A percentile compares a stretch with the other conserved stretches of the same genome.
Evolutionary conservation across 2,888 invertebrate species (phyloP).

Genomic region (Choreutis nemorana): DNA sequence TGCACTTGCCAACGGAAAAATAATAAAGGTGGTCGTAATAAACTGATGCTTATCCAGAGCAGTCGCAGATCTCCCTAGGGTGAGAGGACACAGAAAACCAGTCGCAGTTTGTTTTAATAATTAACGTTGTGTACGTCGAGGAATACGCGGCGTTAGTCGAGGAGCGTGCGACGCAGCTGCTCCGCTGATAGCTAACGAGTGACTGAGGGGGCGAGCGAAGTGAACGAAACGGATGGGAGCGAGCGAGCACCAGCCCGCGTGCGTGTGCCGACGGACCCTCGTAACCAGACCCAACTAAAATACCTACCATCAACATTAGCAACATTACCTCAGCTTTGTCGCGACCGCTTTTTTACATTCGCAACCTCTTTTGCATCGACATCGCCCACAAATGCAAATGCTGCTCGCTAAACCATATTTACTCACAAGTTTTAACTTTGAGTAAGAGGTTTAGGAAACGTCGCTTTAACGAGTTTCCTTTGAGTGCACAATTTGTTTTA

Average conservation of each 20-base stretch:
- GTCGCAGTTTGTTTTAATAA: slow-evolving; percentile 34
- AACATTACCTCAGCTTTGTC: too few species aligned
- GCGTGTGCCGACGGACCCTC: slow-evolving; percentile 14
- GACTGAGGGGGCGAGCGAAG: slow-evolving; percentile 38
- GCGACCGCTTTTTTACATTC: too few species aligned
- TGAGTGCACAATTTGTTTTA: too few species aligned
- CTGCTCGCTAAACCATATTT: too few species aligned
- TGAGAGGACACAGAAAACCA: slow-evolving; percentile 29
- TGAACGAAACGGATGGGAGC: slow-evolving; percentile 32
- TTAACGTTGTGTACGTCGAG: slow-evolving; percentile 34
- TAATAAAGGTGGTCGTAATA: slow-evolving; percentile 29
- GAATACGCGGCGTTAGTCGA: slow-evolving; percentile 29
- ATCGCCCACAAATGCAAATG: too few species aligned
- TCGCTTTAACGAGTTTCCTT: too few species aligned
- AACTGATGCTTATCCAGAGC: slow-evolving; percentile 35
- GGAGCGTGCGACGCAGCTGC: slow-evolving; percentile 14
- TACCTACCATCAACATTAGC: slow-evolving; percentile 34
- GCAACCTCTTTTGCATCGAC: too few species aligned
- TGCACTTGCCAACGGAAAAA: slow-evolving; percentile 49
- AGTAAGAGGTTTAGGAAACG: too few species aligned
- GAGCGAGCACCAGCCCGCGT: slow-evolving; percentile 39
- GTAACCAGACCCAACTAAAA: slow-evolving; percentile 20
- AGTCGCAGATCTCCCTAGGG: slow-evolving; percentile 21
- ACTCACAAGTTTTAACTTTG: too few species aligned
- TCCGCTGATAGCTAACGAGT: slow-evolving; percentile 27